Evolutionary conservation across 2,888 invertebrate genomes (phyloP), one percentile per base, ranked within the genome.

Genomic region (Hylaea fasciaria): DNA sequence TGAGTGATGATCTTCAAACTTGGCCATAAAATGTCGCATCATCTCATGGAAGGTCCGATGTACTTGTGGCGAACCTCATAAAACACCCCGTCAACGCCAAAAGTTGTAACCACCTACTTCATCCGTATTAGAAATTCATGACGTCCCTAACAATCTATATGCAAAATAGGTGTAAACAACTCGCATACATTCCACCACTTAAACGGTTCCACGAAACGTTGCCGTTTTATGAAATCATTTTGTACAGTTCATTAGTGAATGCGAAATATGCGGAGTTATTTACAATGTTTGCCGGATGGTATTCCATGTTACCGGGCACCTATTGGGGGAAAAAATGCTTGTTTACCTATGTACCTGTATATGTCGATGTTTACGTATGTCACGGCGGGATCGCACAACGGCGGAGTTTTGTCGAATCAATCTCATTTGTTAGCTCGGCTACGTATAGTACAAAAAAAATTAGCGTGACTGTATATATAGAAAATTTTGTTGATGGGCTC

Each of bases 121-220:
- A 79, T 77, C 68, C 74, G 72, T 83, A 83, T 85, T 85, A 84
- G 76, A 82, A 86, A 86, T 70, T 85, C 85, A 85, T 81, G 77
- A 76, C 74, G 76, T 72, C 72, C 74, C 71, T 76, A 77, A 79
- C 82, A 82, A 82, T 83, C 74, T 83, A 87, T 86, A 88, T 89
- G 88, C 84, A 82, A 88, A 87, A 73, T 79, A 83, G 78, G 72
- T 73, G 81, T 80, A 80, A 85, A 86, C 76, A 80, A 82, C 74
- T 75, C 67, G 71, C 76, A 76, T 73, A 77, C 78, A 77, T 73
- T 72, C 72, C 72, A 54, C 63, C 68, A 64, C 65, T 64, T 69
- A 63, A 63, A 53, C 64, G 65, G 57, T 65, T 66, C 65, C 56
- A 51, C 58, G 62, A 64, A 70, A 62, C 65, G 68, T 63, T 62